Evolutionary conservation across 1,140 invertebrate genomes (phyloP).

Genomic region (Diabrotica virgifera): DNA sequence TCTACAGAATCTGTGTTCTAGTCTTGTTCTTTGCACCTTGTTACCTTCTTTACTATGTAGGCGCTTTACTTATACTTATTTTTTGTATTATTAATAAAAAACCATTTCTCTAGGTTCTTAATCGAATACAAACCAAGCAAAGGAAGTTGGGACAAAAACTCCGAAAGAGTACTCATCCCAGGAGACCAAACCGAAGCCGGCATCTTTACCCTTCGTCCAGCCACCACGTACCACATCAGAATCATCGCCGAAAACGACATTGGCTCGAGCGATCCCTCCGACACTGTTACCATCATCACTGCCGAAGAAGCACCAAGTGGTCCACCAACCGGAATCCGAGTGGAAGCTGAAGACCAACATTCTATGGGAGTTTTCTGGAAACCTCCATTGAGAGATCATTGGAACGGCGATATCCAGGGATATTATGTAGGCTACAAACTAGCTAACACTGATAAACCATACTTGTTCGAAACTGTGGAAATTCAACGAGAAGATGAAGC

Average conservation of each 20-base stretch:
- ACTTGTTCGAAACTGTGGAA: conserved; percentile 89
- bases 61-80: neutral
- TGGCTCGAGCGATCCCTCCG: conserved; percentile 86
- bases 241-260: conserved; percentile 94
- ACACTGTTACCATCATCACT: conserved; percentile 89
- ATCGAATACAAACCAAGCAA: conserved; percentile 92
- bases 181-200: conserved; percentile 83
- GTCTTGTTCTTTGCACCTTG: no score
- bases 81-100: neutral
- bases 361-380: conserved; percentile 93
- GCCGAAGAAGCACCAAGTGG: conserved; percentile 91
- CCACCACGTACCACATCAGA: conserved; percentile 87
- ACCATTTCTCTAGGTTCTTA: conserved; percentile 64
- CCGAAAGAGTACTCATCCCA: conserved; percentile 80
- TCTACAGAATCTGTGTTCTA: no score
- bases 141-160: conserved; percentile 78
- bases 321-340: conserved; percentile 76
- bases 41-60: no score
- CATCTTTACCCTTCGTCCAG: conserved; percentile 84
- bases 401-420: conserved; percentile 90
- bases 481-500: conserved; percentile 87
- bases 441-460: conserved; percentile 85
- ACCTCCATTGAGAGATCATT: conserved; percentile 80
- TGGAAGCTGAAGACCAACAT: conserved; percentile 89
- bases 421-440: conserved; percentile 89